These are phyloP conservation scores for Glandiceps talaboti DNA, from an alignment of 53 echinoderm and acorn worm species.

Conservation along the genomic window DNA sequence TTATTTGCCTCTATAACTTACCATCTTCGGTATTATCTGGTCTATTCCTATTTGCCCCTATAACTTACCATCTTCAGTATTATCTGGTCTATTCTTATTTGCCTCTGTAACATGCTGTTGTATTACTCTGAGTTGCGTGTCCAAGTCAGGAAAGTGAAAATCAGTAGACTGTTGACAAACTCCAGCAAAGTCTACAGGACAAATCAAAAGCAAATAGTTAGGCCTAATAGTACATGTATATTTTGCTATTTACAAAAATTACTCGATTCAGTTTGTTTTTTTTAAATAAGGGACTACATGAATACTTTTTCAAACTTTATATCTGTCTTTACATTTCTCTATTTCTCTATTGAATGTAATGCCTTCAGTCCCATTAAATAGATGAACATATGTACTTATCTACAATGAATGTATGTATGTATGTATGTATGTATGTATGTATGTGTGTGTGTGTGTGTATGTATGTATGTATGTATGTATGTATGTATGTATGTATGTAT, in stretches of 20 bases:
- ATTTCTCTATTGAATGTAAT: no score
- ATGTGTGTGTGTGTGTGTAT: background rate
- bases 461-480: background rate
- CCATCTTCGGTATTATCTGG: no score
- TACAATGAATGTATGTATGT: background rate
- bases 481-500: background rate
- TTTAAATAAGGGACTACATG: no score
- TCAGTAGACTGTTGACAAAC: slow-evolving; percentile 98
- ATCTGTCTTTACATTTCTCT: no score
- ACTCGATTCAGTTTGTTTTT: no score
- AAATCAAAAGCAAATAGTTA: no score
- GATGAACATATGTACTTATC: background rate
- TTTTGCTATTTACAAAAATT: no score
- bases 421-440: background rate
- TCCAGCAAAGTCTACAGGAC: slow-evolving; percentile 93
- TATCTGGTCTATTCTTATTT: slow-evolving; percentile 28
- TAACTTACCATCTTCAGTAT: background rate
- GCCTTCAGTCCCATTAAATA: no score
- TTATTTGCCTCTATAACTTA: no score
- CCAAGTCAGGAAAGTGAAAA: slow-evolving; percentile 92
- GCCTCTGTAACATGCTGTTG: slow-evolving; percentile 75
- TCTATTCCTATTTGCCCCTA: no score
- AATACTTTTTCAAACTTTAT: no score
- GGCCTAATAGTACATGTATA: no score
- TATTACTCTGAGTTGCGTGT: slow-evolving; percentile 79